These are phyloP conservation scores for Trichogramma dendrolimi DNA, from an alignment of 2,888 invertebrate genomes.

Conservation along the genomic window DNA sequence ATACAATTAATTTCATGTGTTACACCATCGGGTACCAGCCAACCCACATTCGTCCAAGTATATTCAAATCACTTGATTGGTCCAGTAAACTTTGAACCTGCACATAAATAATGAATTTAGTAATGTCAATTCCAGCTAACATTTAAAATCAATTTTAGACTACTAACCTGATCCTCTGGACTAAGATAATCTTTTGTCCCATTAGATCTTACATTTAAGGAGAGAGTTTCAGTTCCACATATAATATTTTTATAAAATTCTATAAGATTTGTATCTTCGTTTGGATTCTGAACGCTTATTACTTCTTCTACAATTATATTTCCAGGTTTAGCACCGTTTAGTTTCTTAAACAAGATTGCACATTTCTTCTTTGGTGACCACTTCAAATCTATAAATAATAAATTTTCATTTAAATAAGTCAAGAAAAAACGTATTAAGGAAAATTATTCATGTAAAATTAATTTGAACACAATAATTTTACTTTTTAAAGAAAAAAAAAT, in stretches of 20 bases:
- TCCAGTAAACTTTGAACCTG: constrained; percentile 63
- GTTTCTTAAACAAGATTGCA: constrained; percentile 54
- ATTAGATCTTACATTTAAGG: constrained; percentile 45
- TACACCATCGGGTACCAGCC: constrained; percentile 60
- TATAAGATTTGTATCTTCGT: constrained; percentile 26
- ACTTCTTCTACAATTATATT: constrained; percentile 57
- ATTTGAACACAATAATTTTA: neutral
- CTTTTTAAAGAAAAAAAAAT: constrained; percentile 10
- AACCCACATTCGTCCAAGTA: constrained; percentile 60
- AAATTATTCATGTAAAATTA: neutral
- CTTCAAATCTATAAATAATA: constrained; percentile 30
- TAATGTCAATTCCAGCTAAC: constrained; percentile 6
- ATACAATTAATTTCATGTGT: neutral
- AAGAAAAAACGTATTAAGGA: neutral
- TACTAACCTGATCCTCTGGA: constrained; percentile 55
- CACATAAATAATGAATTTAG: constrained; percentile 25
- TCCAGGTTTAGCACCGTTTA: constrained; percentile 62
- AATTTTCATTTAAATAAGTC: neutral
- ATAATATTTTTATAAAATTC: constrained; percentile 38
- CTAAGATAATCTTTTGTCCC: constrained; percentile 45
- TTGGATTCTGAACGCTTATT: constrained; percentile 36
- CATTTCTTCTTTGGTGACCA: constrained; percentile 62
- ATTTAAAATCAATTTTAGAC: neutral
- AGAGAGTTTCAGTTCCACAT: constrained; percentile 38
- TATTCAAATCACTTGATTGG: constrained; percentile 66